Conservation (phyloP, 2,888 invertebrate species). For the Proisotoma minuta region DNA sequence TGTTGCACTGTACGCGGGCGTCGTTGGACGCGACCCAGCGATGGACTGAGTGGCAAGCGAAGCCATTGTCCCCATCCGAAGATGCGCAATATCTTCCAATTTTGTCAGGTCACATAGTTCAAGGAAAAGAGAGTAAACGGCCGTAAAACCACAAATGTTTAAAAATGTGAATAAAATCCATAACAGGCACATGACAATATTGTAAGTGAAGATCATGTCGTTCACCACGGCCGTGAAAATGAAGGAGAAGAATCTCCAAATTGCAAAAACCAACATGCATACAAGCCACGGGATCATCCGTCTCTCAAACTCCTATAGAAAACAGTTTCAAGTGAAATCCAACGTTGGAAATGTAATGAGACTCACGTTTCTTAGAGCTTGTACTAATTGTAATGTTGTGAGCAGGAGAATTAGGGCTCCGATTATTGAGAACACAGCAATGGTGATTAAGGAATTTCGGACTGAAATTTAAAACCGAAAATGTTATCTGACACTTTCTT, state of each 20-base stretch:
- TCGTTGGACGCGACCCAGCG: slow-evolving; percentile 82
- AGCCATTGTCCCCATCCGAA: slow-evolving; percentile 84
- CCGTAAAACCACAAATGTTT: slow-evolving; percentile 75
- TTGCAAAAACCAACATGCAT: slow-evolving; percentile 72
- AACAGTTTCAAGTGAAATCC: slow-evolving; percentile 16
- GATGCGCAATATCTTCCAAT: slow-evolving; percentile 82
- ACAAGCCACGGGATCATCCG: slow-evolving; percentile 82
- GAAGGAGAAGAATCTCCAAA: slow-evolving; percentile 71
- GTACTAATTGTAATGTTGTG: slow-evolving; percentile 73
- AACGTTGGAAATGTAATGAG: background rate
- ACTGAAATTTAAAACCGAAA: slow-evolving; percentile 58
- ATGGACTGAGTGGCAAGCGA: slow-evolving; percentile 76
- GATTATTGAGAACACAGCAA: slow-evolving; percentile 75
- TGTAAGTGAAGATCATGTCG: slow-evolving; percentile 84
- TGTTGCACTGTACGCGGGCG: slow-evolving; percentile 68
- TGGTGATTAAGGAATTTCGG: slow-evolving; percentile 75
- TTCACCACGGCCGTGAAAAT: slow-evolving; percentile 69
- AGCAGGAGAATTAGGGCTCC: slow-evolving; percentile 68
- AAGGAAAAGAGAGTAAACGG: slow-evolving; percentile 80
- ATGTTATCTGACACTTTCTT: background rate
- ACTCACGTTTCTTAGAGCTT: slow-evolving; percentile 74
- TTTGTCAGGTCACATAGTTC: slow-evolving; percentile 80
- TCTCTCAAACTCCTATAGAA: slow-evolving; percentile 72
- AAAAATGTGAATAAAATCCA: slow-evolving; percentile 68
- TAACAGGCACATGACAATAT: slow-evolving; percentile 70